Base-by-base conservation (phyloP, 2,888 invertebrate species). In the Monochamus alternatus region DNA sequence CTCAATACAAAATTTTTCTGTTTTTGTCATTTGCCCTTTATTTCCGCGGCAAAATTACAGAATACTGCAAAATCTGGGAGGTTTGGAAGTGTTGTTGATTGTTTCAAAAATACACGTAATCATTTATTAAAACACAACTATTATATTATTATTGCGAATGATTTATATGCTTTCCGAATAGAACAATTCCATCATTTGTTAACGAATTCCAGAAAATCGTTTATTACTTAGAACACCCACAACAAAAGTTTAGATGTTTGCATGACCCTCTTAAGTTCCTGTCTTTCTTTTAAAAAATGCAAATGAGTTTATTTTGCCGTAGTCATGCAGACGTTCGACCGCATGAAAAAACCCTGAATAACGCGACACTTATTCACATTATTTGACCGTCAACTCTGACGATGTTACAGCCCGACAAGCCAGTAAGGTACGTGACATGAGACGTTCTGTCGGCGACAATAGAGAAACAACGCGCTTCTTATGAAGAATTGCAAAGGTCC, bases 401-500 rank as follows among this genome's bases (percentile, higher is more conserved):
- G 80, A 82, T 81, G 79, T 75, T 78, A 80, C 78, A 78, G 74
- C 81, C 81, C 78, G 73, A 74, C 79, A 82, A 79, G 76, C 80
- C 81, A 74, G 79, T 80, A 81, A 74, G 74, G 82, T 84, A 85
- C 85, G 85, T 85, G 85, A 84, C 84, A 78, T 73, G 75, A 80
- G 82, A 78, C 81, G 77, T 78, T 74, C 73, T 79, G 83, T 82
- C 84, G 82, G 83, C 83, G 80, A 83, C 82, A 81, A 82, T 82
- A 84, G 81, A 84, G 76, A 12, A 22, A 55, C 75, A 77, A 77
- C 79, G 78, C 79, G 73, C 74, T 76, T 74, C 81, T 80, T 82
- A 80, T 83, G 83, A 84, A 78, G 82, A 82, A 84, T 82, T 78
- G 83, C 84, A 81, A 80, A 84, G 83, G 84, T 83, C 85, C 85